Conservation (phyloP, 2,888 invertebrate species). For the Ypsolopha sequella region DNA sequence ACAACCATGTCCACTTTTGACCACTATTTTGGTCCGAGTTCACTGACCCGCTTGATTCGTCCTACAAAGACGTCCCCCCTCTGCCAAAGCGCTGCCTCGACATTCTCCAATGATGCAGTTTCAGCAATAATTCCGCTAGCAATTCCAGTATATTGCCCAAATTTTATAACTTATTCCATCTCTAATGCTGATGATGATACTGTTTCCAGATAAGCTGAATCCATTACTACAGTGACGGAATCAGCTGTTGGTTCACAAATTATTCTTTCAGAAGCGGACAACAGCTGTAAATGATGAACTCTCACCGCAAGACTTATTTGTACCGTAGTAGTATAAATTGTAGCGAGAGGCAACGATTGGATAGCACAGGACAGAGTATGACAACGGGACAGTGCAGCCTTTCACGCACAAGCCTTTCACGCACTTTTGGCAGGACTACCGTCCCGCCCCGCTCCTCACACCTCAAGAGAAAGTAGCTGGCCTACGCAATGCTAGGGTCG, state of each 20-base stretch:
- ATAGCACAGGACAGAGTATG: neutral
- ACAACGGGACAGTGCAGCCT: constrained; percentile 2
- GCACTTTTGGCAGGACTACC: constrained; percentile 66
- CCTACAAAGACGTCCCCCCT: constrained; percentile 29
- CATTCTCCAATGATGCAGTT: neutral
- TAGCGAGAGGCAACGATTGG: neutral
- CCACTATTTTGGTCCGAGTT: constrained; percentile 33
- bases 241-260: no score
- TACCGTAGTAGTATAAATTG: no score
- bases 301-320: no score
- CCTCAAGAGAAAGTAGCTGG: constrained; percentile 66
- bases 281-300: no score
- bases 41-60: constrained; percentile 37
- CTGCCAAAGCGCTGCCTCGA: neutral
- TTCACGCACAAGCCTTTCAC: constrained; percentile 54
- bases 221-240: no score
- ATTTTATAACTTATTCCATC: no score
- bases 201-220: no score
- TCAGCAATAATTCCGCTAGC: no score
- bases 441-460: constrained; percentile 38
- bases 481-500: constrained; percentile 69
- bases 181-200: no score
- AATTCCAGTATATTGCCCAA: no score
- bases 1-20: neutral
- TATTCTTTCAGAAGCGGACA: no score